Conservation (phyloP, 2,113 vertebrate genomes). For the Hydrochoerus hydrochaeris region DNA sequence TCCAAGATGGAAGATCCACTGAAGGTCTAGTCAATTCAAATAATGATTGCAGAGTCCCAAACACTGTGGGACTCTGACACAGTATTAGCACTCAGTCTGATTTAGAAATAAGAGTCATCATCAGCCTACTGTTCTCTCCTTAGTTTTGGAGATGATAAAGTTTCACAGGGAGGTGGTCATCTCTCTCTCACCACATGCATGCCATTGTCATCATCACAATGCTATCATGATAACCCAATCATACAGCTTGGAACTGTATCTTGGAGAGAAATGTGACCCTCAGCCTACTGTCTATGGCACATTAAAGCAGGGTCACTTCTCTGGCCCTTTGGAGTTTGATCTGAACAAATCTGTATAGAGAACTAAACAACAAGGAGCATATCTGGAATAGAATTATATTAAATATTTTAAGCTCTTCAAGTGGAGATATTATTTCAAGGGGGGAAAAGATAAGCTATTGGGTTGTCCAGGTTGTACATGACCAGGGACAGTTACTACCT, state of each 20-base stretch:
- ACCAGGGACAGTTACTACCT: background rate
- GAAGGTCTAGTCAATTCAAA: background rate
- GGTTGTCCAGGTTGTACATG: background rate
- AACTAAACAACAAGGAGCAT: conserved; percentile 33
- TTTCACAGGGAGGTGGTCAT: background rate
- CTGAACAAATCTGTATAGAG: background rate
- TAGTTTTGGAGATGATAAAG: background rate
- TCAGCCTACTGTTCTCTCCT: background rate
- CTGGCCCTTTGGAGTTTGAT: background rate
- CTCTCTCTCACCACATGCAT: background rate
- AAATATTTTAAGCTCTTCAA: conserved; percentile 46
- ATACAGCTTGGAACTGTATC: background rate
- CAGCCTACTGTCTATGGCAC: background rate
- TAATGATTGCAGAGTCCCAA: background rate
- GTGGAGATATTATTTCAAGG: background rate
- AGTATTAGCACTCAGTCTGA: background rate
- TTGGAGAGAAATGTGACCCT: background rate
- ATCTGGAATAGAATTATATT: background rate
- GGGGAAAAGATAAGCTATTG: background rate
- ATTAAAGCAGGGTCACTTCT: background rate
- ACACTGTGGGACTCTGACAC: background rate
- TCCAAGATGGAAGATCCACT: background rate
- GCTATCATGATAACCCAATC: background rate
- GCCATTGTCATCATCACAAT: background rate
- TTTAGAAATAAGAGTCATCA: background rate